Evolutionary conservation across 2,888 invertebrate genomes (phyloP).

Genomic region (Acanthoscelides obtectus): DNA sequence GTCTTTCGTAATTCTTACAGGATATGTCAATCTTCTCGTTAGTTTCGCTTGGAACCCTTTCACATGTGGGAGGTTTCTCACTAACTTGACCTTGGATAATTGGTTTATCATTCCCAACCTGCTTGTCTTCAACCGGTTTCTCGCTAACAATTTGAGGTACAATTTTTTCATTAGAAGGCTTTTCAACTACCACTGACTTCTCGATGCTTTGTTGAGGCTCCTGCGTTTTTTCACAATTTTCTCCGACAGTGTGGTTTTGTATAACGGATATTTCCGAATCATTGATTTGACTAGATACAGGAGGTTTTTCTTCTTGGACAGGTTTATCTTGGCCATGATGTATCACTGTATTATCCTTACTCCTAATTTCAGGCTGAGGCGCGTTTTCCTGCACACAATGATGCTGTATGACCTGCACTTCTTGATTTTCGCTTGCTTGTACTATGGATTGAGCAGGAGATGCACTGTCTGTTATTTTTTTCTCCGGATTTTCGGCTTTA

Average conservation of each 20-base stretch:
- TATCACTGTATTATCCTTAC: neutral
- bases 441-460: neutral
- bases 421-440: neutral
- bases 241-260: constrained; percentile 1
- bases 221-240: neutral
- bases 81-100: neutral
- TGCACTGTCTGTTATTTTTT: neutral
- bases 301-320: neutral
- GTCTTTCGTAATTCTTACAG: neutral
- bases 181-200: neutral
- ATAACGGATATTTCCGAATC: constrained; percentile 5
- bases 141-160: neutral
- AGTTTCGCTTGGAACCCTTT: neutral
- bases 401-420: neutral
- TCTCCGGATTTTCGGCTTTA: neutral
- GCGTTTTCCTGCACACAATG: neutral
- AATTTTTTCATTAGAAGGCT: neutral
- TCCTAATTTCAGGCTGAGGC: neutral
- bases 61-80: neutral
- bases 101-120: neutral
- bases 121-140: neutral
- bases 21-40: neutral
- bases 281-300: neutral
- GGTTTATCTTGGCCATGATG: neutral
- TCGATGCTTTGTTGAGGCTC: constrained; percentile 5